These are phyloP conservation scores for Mylabris sibirica DNA, from an alignment of 2,888 invertebrate species.

Conservation along the genomic window DNA sequence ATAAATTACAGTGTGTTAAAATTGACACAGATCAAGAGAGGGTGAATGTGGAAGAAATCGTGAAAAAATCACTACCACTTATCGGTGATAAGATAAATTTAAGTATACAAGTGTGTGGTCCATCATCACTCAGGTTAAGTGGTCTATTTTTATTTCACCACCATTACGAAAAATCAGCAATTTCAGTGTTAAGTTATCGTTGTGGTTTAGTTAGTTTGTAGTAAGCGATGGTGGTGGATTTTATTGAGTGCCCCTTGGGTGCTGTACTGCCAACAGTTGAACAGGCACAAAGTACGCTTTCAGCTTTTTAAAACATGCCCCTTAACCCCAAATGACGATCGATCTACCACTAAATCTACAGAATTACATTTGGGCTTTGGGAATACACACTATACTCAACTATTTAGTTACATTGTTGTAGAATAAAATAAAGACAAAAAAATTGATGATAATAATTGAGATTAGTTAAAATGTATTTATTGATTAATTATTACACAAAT, in stretches of 20 bases:
- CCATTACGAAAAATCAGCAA: not conserved
- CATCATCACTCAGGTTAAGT: conserved; percentile 1
- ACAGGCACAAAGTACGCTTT: conserved; percentile 61
- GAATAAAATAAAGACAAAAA: not conserved
- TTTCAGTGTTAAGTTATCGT: not conserved
- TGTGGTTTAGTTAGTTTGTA: not conserved
- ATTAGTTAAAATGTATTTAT: not conserved
- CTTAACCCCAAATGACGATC: conserved; percentile 62
- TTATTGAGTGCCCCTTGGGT: conserved; percentile 57
- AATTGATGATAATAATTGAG: not conserved
- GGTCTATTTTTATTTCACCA: not conserved
- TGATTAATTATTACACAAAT: conserved; percentile 34
- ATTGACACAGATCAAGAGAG: not conserved
- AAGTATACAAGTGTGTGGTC: not conserved
- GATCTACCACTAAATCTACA: conserved; percentile 59
- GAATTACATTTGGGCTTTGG: conserved; percentile 57
- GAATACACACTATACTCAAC: conserved; percentile 16
- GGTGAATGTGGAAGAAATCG: no score
- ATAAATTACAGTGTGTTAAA: not conserved
- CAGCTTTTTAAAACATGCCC: conserved; percentile 62
- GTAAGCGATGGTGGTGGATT: conserved; percentile 44
- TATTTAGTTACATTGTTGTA: conserved; percentile 24
- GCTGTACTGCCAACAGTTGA: conserved; percentile 54
- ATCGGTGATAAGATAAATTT: not conserved
- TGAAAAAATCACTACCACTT: conserved; percentile 6